Percentiles rank a stretch among this genome's conserved stretches.
Evolutionary conservation across 2,888 invertebrate species (phyloP).

Genomic region (Callinectes sapidus): DNA sequence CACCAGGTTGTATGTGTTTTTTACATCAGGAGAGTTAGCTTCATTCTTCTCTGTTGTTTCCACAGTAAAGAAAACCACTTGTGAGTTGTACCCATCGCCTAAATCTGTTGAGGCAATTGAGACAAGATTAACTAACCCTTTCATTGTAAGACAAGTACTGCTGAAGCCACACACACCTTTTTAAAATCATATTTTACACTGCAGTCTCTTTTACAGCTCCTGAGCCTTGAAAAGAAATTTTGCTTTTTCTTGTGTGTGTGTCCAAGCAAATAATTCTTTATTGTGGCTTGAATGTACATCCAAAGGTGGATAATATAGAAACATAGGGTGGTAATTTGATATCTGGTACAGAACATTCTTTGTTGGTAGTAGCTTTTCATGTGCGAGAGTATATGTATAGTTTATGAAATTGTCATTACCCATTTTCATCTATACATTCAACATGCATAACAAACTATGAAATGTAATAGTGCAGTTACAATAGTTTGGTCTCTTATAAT

Average conservation of each 20-base stretch:
- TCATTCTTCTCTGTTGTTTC: neutral
- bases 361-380: neutral
- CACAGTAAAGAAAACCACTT: conserved; percentile 57
- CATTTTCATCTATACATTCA: neutral
- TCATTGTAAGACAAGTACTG: neutral
- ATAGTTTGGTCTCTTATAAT: neutral
- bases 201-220: no score
- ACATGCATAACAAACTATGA: neutral
- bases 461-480: neutral
- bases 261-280: no score
- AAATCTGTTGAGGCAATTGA: conserved; percentile 48
- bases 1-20: conserved; percentile 42
- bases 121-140: neutral
- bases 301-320: no score
- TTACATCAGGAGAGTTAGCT: conserved; percentile 8
- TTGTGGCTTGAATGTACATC: no score
- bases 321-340: no score
- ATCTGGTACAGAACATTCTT: no score
- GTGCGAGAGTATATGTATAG: neutral
- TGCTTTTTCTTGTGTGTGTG: no score
- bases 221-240: no score
- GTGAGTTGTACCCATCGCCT: conserved; percentile 68
- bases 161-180: neutral
- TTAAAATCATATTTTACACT: neutral
- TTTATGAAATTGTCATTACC: neutral